Evolutionary conservation across 2,797 vertebrate genomes (phyloP), one percentile per base, ranked within the genome.

Genomic region (Leptoclinus maculatus): DNA sequence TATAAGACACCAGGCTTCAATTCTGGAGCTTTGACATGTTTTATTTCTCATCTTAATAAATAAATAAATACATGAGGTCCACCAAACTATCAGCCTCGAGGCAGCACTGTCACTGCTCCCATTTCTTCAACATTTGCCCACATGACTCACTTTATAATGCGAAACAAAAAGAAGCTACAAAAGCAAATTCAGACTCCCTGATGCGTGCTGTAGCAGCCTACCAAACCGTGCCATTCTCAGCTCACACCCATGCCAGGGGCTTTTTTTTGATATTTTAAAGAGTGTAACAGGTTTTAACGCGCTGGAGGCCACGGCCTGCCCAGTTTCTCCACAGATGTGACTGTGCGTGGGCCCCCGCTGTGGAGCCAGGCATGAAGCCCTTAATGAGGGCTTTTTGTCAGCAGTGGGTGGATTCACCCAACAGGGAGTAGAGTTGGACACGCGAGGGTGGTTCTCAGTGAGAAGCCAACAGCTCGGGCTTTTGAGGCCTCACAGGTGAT

Each of bases 371-470:
- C 89, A 82, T 82, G 88, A 89, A 91, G 84, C 90, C 87, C 82
- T 90, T 93, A 92, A 92, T 93, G 93, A 91, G 93, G 85, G 81
- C 79, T 90, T 88, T 91, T 92, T 90, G 92, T 92, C 86, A 89
- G 86, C 83, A 80, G 90, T 91, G 90, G 91, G 91, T 87, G 91
- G 87, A 90, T 90, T 90, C 83, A 43, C 86, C 91, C 84, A 43
- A 82, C 79, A n/a, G 89, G 89, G 84, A 82, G 82, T 45, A 43
- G 66, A 68, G 66, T 69, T 68, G 90, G 88, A 88, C 90, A 89
- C 71, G 78, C 87, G 80, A 83, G 90, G 88, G 76, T 83, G 64
- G 83, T 93, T 91, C 83, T 80, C 82, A 74, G 57, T 45, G 80
- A 68, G 83, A 80, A 87, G 87, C 87, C 79, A 80, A 89, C 84